Evolutionary conservation across 2,888 invertebrate species (phyloP).

Genomic region (Clostera curtula): DNA sequence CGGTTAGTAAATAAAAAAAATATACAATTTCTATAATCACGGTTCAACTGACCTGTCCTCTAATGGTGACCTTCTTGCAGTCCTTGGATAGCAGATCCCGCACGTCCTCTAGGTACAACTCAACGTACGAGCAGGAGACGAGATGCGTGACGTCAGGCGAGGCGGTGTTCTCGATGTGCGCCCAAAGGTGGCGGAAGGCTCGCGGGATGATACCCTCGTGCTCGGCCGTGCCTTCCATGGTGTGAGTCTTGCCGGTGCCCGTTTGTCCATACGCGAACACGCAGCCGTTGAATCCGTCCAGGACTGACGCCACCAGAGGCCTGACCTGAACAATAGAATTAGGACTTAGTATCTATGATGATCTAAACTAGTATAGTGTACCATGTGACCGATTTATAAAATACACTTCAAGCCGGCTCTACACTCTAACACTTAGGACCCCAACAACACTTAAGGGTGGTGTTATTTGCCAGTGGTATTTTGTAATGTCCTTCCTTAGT

Average conservation of each 20-base stretch:
- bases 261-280: conserved; percentile 99
- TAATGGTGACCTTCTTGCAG: conserved; percentile 82
- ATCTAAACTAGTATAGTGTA: no score
- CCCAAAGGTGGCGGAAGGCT: conserved; percentile 98
- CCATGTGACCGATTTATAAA: no score
- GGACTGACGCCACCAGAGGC: conserved; percentile 94
- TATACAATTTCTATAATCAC: no score
- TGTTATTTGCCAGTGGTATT: no score
- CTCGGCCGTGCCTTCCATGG: conserved; percentile 82
- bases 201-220: conserved; percentile 93
- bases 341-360: no score
- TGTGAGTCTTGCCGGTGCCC: conserved; percentile 92
- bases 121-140: conserved; percentile 96
- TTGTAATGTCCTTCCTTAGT: no score
- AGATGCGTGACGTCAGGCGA: conserved; percentile 96
- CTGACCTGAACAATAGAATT: conserved; percentile 70
- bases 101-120: conserved; percentile 96
- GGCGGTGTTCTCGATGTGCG: conserved; percentile 87
- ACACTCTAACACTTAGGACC: no score
- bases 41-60: conserved; percentile 55
- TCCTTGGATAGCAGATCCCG: conserved; percentile 82
- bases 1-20: no score
- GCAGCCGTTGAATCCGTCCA: conserved; percentile 98
- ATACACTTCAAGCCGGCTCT: no score
- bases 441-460: no score